Evolutionary conservation across 2,113 vertebrate genomes (phyloP).

Genomic region (rabbit (Oryctolagus cuniculus)): DNA sequence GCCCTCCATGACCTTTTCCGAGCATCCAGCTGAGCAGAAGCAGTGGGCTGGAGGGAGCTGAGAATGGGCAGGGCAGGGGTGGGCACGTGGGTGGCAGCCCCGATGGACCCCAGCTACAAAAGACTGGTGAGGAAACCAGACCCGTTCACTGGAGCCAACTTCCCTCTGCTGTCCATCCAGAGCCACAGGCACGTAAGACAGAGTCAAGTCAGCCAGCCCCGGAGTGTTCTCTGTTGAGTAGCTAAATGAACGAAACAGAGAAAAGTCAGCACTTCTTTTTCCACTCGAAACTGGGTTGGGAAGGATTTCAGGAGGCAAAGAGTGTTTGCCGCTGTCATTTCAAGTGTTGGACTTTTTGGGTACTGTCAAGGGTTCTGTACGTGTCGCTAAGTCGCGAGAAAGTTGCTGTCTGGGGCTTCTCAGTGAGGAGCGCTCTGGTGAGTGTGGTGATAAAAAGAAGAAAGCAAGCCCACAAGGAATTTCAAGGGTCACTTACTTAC

Average conservation of each 20-base stretch:
- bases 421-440: not conserved
- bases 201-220: not conserved
- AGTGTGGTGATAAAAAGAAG: not conserved
- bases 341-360: not conserved
- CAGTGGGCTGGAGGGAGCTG: not conserved
- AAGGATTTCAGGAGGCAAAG: conserved; percentile 46
- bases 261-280: not conserved
- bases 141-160: not conserved
- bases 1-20: conserved; percentile 15
- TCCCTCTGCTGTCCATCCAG: not conserved
- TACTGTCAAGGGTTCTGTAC: not conserved
- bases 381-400: not conserved
- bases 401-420: conserved; percentile 3
- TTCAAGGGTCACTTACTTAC: not conserved
- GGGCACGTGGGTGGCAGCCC: not conserved
- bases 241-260: not conserved
- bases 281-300: not conserved
- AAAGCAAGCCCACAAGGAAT: conserved; percentile 17
- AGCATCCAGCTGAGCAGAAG: not conserved
- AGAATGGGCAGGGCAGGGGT: not conserved
- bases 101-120: not conserved
- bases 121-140: not conserved
- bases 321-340: not conserved
- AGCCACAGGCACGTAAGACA: not conserved
- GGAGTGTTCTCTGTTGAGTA: not conserved